Conservation (phyloP, 2,888 invertebrate species). For the Pelosia muscerda region DNA sequence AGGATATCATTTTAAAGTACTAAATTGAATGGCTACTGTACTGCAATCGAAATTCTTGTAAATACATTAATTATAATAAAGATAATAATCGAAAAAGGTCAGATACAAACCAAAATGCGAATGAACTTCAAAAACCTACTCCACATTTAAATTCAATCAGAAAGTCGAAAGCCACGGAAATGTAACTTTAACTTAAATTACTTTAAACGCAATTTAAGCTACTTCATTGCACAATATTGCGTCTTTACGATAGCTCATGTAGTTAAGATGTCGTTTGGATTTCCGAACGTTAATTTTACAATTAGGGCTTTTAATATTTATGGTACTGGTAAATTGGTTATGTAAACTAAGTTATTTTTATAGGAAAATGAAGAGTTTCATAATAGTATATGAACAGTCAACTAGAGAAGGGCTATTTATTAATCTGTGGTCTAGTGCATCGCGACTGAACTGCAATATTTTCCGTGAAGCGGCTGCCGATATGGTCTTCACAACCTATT, state of each 20-base stretch:
- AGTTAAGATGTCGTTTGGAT: slow-evolving; percentile 31
- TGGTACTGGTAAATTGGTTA: slow-evolving; percentile 29
- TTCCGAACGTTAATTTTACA: slow-evolving; percentile 33
- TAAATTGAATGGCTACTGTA: too few relatives aligned
- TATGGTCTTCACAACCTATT: too few relatives aligned
- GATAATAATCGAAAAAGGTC: slow-evolving; percentile 28
- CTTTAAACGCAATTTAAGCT: slow-evolving; percentile 28
- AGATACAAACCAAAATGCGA: slow-evolving; percentile 11
- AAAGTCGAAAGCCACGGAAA: slow-evolving; percentile 44
- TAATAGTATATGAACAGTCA: neutral
- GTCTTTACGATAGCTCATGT: slow-evolving; percentile 32
- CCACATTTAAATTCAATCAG: slow-evolving; percentile 33
- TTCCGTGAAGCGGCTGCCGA: too few relatives aligned
- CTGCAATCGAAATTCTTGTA: slow-evolving; percentile 1
- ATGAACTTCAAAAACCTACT: slow-evolving; percentile 21
- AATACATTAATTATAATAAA: slow-evolving; percentile 10
- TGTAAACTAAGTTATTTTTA: slow-evolving; percentile 21
- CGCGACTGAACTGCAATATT: too few relatives aligned
- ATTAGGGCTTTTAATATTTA: slow-evolving; percentile 33
- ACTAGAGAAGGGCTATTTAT: too few relatives aligned
- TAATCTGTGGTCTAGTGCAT: too few relatives aligned
- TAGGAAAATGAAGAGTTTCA: slow-evolving; percentile 15
- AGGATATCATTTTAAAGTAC: too few relatives aligned
- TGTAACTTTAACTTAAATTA: slow-evolving; percentile 33
- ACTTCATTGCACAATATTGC: slow-evolving; percentile 34